Evolutionary conservation across 1,140 invertebrate species (phyloP).

Genomic region (Latrodectus geometricus): DNA sequence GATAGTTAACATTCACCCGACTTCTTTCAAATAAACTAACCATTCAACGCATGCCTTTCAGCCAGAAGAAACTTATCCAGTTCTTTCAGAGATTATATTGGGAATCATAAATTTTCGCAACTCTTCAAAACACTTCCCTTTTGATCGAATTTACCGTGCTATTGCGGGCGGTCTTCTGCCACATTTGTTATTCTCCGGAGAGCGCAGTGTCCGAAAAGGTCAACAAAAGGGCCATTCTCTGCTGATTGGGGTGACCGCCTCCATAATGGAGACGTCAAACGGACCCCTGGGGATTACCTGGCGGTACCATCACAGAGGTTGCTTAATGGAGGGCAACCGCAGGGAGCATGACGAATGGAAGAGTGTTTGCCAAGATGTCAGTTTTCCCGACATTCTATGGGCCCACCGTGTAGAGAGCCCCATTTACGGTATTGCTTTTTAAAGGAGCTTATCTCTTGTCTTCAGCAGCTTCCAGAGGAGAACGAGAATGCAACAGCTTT

Average conservation of each 20-base stretch:
- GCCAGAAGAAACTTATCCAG: conserved; percentile 4
- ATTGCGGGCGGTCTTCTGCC: conserved; percentile 18
- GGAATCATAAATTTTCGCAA: conserved; percentile 31
- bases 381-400: conserved; percentile 9
- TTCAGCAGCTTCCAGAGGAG: neutral
- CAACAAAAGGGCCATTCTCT: conserved; percentile 5
- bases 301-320: conserved; percentile 17
- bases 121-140: conserved; percentile 11
- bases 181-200: conserved; percentile 31
- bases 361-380: conserved; percentile 45
- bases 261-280: conserved; percentile 43
- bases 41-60: neutral
- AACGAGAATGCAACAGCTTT: neutral
- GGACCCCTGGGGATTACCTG: conserved; percentile 8
- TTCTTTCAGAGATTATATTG: conserved; percentile 1
- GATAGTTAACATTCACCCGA: neutral
- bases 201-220: conserved; percentile 7
- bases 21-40: conserved; percentile 5
- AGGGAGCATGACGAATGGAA: conserved; percentile 41
- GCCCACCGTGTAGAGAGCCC: neutral
- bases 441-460: neutral
- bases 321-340: conserved; percentile 31
- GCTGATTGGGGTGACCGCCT: conserved; percentile 33
- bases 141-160: conserved; percentile 4
- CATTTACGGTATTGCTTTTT: neutral